Evolutionary conservation across 2,113 vertebrate genomes (phyloP), one percentile per base, ranked within the genome.

Genomic region (Leuciscus idus): DNA sequence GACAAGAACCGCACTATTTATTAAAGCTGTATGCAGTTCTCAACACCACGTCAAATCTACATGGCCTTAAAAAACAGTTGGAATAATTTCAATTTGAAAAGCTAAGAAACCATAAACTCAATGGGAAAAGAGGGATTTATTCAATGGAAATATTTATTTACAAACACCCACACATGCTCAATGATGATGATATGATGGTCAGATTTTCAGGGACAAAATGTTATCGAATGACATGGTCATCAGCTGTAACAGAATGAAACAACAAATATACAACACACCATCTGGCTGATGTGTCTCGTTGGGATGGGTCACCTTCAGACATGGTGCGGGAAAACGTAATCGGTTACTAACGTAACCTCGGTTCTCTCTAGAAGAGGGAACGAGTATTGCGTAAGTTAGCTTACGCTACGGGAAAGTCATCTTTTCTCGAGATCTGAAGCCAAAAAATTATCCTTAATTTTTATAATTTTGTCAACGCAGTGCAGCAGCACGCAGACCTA

Each of bases 1-100:
- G 77, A 62, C 33, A 36, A 78, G 28, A 59, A 23, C 28, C 59
- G 2, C 43, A 36, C 78, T 28, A 62, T 81, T 81, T 46, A 81
- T 81, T 81, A 62, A 62, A 62, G 12, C 23, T 62, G 33, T 62
- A 46, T 62, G 11, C 33, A 15, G 55, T 39, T 26, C 9, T 62
- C 57, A 61, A 79, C 21, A 57, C 30, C 2, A 6, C 1, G 1
- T 12, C 33, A 61, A 80, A 61, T 39, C 21, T 33, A 43, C 23
- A 17, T 73, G 39, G 0, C 70, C 39, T 46, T 73, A 46, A n/a
- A 73, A 68, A 70, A 43, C 10, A 2, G 21, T 6, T 48, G 21
- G 13, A 4, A 26, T 74, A 15, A 74, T 26, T 26, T n/a, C n/a
- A n/a, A 64, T 64, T 23, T 43, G 21, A 43, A n/a, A 21, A 73